phyloP scores from a whole-genome alignment of 2,113 vertebrate species.

The Sebastes fasciatus region DNA sequence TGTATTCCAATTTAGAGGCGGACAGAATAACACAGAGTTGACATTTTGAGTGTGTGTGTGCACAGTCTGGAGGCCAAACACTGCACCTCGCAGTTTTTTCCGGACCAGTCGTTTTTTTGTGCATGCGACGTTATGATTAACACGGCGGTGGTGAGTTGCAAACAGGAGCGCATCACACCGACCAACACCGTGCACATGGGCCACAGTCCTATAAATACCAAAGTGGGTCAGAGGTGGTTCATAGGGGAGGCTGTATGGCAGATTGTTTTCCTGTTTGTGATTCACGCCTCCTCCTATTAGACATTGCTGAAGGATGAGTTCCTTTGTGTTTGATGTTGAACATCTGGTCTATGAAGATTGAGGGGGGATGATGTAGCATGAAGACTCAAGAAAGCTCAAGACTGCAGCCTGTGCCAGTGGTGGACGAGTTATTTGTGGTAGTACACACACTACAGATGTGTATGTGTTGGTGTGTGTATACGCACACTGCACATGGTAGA shows the following conservation, averaged over 20 bases:
- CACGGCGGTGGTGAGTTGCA: conserved; percentile 24
- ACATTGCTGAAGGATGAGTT: conserved; percentile 46
- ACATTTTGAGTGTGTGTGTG: conserved; percentile 14
- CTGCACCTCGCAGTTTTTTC: conserved; percentile 27
- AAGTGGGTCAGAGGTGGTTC: conserved; percentile 71
- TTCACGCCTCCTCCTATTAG: conserved; percentile 46
- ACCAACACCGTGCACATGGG: conserved; percentile 16
- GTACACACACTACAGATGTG: background rate
- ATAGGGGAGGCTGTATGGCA: conserved; percentile 42
- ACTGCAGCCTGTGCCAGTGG: conserved; percentile 1
- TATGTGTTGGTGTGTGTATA: no score
- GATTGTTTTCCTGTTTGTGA: conserved; percentile 59
- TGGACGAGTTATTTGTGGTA: background rate
- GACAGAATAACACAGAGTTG: conserved; percentile 16
- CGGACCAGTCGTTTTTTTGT: conserved; percentile 50
- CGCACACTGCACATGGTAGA: background rate
- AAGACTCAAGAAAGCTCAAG: conserved; percentile 32
- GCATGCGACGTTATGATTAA: conserved; percentile 51
- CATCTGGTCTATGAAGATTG: conserved; percentile 52
- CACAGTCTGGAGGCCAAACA: background rate
- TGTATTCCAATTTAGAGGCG: background rate
- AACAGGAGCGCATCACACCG: conserved; percentile 42
- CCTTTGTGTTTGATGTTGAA: conserved; percentile 48
- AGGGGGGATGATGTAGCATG: conserved; percentile 27
- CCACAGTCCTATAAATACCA: conserved; percentile 74